These are phyloP conservation scores for Ataeniobius toweri DNA, from an alignment of 2,797 vertebrate genomes.

Conservation along the genomic window DNA sequence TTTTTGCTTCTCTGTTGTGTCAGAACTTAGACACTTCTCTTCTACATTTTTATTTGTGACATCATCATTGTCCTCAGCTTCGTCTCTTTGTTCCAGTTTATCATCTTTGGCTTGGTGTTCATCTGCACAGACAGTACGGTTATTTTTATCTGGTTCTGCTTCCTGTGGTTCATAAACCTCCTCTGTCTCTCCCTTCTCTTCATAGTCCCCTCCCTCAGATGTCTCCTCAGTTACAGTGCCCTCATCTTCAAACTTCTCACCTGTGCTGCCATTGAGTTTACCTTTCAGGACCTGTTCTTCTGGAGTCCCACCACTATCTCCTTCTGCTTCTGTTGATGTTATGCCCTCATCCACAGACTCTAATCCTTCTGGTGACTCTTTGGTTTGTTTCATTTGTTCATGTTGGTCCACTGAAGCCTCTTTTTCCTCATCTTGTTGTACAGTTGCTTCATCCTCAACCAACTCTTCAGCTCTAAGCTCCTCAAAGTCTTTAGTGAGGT, in stretches of 20 bases:
- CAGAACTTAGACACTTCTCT: conserved; percentile 40
- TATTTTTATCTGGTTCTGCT: conserved; percentile 46
- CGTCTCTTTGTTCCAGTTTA: conserved; percentile 34
- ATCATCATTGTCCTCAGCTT: conserved; percentile 69
- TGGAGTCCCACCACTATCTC: conserved; percentile 88
- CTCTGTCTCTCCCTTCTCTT: conserved; percentile 93
- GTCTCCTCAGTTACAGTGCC: conserved; percentile 92
- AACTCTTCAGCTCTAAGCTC: conserved; percentile 88
- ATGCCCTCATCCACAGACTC: conserved; percentile 95
- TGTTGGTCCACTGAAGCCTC: conserved; percentile 72
- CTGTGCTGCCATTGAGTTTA: conserved; percentile 83
- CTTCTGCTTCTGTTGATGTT: conserved; percentile 92
- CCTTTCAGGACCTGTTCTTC: conserved; percentile 86
- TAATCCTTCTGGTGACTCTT: conserved; percentile 84
- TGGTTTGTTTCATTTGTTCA: conserved; percentile 81
- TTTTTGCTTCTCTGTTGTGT: conserved; percentile 65
- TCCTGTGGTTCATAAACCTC: conserved; percentile 85
- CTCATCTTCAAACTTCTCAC: conserved; percentile 93
- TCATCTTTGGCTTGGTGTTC: conserved; percentile 27
- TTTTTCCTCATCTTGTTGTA: conserved; percentile 73
- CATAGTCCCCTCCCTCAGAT: conserved; percentile 89
- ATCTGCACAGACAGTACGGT: conserved; percentile 50
- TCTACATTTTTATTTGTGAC: conserved; percentile 76
- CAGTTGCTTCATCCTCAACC: conserved; percentile 77
- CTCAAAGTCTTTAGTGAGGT: conserved; percentile 97